Evolutionary conservation across 35 echinoderm and acorn worm genomes (phyloP), one percentile per base, ranked within the genome.

Genomic region (Apostichopus japonicus): DNA sequence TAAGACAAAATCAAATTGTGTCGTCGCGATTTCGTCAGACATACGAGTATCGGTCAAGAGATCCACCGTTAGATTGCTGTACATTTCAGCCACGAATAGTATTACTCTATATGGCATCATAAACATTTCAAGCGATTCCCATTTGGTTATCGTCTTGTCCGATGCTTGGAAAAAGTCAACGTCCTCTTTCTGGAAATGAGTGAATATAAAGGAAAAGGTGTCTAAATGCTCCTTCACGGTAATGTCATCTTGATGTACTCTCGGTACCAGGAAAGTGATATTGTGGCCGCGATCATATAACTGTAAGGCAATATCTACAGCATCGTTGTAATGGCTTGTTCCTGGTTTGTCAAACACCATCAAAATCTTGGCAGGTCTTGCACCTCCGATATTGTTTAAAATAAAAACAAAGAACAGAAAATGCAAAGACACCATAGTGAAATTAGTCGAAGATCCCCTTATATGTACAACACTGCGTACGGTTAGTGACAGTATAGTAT

Each of bases 291-390:
- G 15, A 0, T 59, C 53, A 72, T 90, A 6, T 22, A 90, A 77
- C 23, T 53, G 2, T 6, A 25, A n/a, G 10, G 88, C 88, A 11
- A 90, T 55, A 22, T 53, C 24, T 14, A 65, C 52, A 53, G 88
- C 88, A 51, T 90, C 88, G 52, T 90, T 61, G 88, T 27, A 90
- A 59, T 90, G 88, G 19, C 88, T 90, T 51, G 88, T 53, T 77
- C 65, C 88, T 14, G 88, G 88, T 90, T 90, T 77, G 52, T 90
- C 65, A 55, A 90, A 90, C 52, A 90, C 21, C 65, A 90, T 76
- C 6, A 90, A 27, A 24, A 90, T 72, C 52, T 76, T 76, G 52
- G 65, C 25, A 10, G 79, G 27, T 25, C 53, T 53, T 17, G 27
- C 44, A 83, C 17, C 54, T 54, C 13, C 79, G 17, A 83, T 83